Evolutionary conservation across 2,797 vertebrate genomes (phyloP).

Genomic region (Tiaroga cobitis): DNA sequence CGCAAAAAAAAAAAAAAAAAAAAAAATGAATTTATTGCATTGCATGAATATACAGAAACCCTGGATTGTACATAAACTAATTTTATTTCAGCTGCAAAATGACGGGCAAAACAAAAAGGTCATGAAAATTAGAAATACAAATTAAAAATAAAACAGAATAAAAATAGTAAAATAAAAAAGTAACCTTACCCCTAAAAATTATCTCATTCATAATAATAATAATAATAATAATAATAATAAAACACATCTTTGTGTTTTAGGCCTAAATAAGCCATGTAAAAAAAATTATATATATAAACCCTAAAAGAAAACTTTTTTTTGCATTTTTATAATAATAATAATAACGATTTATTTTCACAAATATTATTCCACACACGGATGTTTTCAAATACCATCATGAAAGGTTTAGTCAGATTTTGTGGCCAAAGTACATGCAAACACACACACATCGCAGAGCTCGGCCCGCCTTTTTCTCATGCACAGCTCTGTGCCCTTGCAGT

Average conservation of each 20-base stretch:
- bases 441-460: neutral
- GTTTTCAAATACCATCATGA: neutral
- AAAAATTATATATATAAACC: neutral
- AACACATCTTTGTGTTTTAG: neutral
- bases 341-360: neutral
- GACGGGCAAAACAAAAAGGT: neutral
- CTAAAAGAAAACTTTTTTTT: neutral
- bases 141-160: neutral
- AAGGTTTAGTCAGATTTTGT: neutral
- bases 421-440: neutral
- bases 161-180: neutral
- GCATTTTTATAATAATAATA: neutral
- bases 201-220: neutral
- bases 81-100: neutral
- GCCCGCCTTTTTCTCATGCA: slow-evolving; percentile 31
- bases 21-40: too few relatives aligned
- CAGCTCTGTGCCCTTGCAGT: slow-evolving; percentile 35
- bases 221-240: neutral
- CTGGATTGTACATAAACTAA: neutral
- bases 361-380: too few relatives aligned
- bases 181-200: neutral
- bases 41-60: neutral
- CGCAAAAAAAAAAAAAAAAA: too few relatives aligned
- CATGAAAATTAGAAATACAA: neutral
- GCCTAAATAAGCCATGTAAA: neutral